Evolutionary conservation across 2,113 vertebrate species (phyloP), one percentile per base, ranked within the genome.

Genomic region (Sander vitreus): DNA sequence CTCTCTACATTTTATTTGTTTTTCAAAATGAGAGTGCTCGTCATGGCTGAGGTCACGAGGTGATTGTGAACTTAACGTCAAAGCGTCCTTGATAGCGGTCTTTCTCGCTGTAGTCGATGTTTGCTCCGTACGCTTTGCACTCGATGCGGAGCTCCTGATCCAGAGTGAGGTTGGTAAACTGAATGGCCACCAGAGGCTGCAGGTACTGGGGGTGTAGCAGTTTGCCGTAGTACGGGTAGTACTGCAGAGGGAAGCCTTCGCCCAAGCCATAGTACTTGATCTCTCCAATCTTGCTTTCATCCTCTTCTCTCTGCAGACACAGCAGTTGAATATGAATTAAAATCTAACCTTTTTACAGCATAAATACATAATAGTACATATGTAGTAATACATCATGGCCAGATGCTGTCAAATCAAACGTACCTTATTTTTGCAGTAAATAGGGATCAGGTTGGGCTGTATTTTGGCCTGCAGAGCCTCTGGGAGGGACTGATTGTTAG

Each of bases 1-100:
- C 79, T 85, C 85, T 86, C 86, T 95, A 95, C 83, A 91, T 89
- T 89, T 82, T 72, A 85, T 82, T 94, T 91, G 94, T 96, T 95
- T 96, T 95, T 92, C 90, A 88, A 90, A 93, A 91, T 95, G 93
- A 95, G 92, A 88, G 78, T 81, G 86, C 94, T 88, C 74, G 83
- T 92, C 94, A 70, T 62, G 95, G 96, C 96, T 95, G 93, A 94
- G 88, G 97, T 99, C 98, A 99, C 94, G 96, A 97, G 82, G 89
- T 96, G 90, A 99, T 88, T 14, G 94, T 95, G 80, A 99, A 88
- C 94, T 99, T 99, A 79, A 99, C 87, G 84, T 99, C 98, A 89
- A 99, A 99, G 71, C 98, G 98, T 97, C 98, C 98, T 95, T 97
- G 97, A 89, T 97, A 99, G 91, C 98, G 98, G 93, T 99, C 98